Base-by-base conservation (phyloP, 2,888 invertebrate species). In the Stenotaenia linearis region DNA sequence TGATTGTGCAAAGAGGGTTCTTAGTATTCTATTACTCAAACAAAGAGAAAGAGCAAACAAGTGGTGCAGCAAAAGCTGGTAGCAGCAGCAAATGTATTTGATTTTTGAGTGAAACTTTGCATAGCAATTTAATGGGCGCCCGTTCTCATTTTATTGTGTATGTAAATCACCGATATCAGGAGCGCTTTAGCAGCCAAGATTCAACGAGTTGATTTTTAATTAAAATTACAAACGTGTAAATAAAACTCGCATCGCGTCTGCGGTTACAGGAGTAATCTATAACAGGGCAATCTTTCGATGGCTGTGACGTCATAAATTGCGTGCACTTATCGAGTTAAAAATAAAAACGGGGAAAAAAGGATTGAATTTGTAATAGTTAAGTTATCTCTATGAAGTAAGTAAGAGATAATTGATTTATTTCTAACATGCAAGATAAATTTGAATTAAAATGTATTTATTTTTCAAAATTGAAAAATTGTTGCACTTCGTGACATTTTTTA, bases 1-100 rank as follows among this genome's bases (percentile, higher is more conserved):
- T 69, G 69, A 69, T 69, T 69, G 69, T 69, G 69, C 69, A 69
- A 69, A 69, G 69, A 69, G 69, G 69, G 69, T 69, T 69, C 69
- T 69, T 69, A 69, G 69, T 69, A 69, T 69, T 69, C 69, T 69
- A 69, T 69, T 69, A 69, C 69, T 69, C 25, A 69, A 69, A 69
- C 15, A 69, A 28, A 69, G 69, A 69, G 69, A 69, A 69, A 69
- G 69, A 69, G 69, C 69, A 69, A 69, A 69, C 69, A 69, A 69
- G 69, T 69, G 69, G 69, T 28, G 69, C 69, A 69, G 69, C 69
- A 69, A 69, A 69, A 69, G 69, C 69, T 69, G 69, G 69, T 69
- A 69, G 69, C 69, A 69, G 69, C 69, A 69, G 69, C 69, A 69
- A 69, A 69, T 69, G 69, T 69, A 69, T 69, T 69, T 69, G 69